Base-by-base conservation (phyloP, 2,113 vertebrate species). In the Shinisaurus crocodilurus region DNA sequence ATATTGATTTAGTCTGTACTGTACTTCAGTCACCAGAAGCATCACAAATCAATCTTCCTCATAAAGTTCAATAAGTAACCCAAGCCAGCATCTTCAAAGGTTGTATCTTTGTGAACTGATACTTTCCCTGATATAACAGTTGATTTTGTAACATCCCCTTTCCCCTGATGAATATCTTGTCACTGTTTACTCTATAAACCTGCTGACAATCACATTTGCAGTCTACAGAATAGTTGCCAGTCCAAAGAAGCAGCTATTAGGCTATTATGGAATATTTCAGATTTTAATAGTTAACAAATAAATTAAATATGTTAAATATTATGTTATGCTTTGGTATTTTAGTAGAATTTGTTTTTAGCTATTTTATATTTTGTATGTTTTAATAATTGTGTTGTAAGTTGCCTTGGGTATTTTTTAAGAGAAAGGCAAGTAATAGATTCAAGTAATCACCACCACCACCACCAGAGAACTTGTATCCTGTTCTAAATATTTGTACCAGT, bases 91-190 rank as follows among this genome's bases (percentile, higher is more conserved):
- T 75, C 86, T 81, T 95, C 89, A 89, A 85, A 88, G 89, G 82
- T 81, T 95, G 82, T 91, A 63, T 90, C 91, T 89, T 87, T 93
- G 88, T 93, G 77, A 0, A 0, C 60, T 40, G 72, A 95, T 90
- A 92, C 88, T 95, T 95, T 95, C 25, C 92, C 95, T 93, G 93
- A 95, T 93, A 94, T 20, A 85, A 94, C 86, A 84, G 94, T 89
- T 94, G 1, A 54, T 54, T 94, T 91, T 86, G 90, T 89, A 94
- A 93, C 93, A 95, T 94, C 92, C 95, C 88, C 79, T 0, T 88
- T 94, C 88, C 79, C 84, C 70, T 92, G 87, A 95, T 88, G 90
- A 93, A 94, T 91, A 90, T 79, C 86, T 93, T 93, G 0, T 81
- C 92, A 76, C 93, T 93, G 94, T 96, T 90, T 90, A 92, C 92